Percentiles rank a stretch among this genome's conserved stretches.
Conservation (phyloP, 1,140 invertebrate species). For the Octopus bimaculoides region DNA sequence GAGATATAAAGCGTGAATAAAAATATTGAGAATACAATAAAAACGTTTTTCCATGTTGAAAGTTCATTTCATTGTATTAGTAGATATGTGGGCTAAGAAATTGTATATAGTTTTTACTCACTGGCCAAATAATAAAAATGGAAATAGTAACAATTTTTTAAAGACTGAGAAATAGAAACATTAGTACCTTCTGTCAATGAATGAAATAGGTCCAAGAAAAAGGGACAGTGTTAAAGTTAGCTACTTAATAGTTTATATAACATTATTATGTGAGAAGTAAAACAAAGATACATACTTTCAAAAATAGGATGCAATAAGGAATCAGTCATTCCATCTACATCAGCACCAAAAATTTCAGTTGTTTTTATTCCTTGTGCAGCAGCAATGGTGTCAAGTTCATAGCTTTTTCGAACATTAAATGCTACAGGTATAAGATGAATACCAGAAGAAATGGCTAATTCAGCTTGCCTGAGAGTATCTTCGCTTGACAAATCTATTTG, state of each 20-base stretch:
- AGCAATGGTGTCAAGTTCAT: constrained; percentile 45
- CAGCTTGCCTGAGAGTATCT: constrained; percentile 38
- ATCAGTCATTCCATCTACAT: constrained; percentile 31
- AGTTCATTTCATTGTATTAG: too few relatives aligned
- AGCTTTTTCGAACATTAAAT: constrained; percentile 33
- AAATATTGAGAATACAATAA: too few relatives aligned
- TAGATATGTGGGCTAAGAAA: too few relatives aligned
- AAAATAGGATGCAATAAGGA: constrained; percentile 36
- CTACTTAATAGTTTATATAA: constrained; percentile 7
- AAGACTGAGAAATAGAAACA: too few relatives aligned
- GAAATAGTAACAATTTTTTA: background rate
- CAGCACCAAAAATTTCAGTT: constrained; percentile 34
- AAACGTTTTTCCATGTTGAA: too few relatives aligned
- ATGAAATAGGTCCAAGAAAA: constrained; percentile 3
- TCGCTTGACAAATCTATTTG: constrained; percentile 37
- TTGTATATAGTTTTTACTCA: too few relatives aligned
- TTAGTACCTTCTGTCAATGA: constrained; percentile 14
- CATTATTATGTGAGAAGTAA: constrained; percentile 12
- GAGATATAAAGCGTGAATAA: too few relatives aligned
- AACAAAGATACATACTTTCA: constrained; percentile 32
- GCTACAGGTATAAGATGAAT: constrained; percentile 44
- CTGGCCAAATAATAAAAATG: background rate
- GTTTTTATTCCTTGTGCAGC: constrained; percentile 34
- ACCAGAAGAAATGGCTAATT: constrained; percentile 38
- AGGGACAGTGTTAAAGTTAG: constrained; percentile 6